A percentile compares a stretch with the other conserved stretches of the same genome.
Evolutionary conservation across 2,888 invertebrate species (phyloP).

Genomic region (Euplexia lucipara): DNA sequence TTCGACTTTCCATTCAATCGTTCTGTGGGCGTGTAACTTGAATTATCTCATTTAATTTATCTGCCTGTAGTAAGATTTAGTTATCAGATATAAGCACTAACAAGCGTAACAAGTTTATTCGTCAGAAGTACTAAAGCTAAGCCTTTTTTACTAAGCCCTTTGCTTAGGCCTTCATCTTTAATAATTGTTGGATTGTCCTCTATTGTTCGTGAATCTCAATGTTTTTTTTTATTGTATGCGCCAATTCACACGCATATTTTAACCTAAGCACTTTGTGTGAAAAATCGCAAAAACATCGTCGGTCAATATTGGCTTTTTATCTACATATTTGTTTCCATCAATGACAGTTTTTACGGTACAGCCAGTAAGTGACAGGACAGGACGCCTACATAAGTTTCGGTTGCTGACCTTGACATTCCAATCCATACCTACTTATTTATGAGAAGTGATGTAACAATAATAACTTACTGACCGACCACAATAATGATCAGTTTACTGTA

Average conservation of each 20-base stretch:
- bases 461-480: conserved; percentile 33
- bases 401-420: conserved; percentile 53
- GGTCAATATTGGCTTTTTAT: background rate
- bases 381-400: conserved; percentile 21
- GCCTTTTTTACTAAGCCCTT: background rate
- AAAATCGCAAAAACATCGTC: background rate
- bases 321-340: no score
- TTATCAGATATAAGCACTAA: conserved; percentile 46
- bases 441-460: conserved; percentile 25
- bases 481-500: conserved; percentile 2
- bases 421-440: conserved; percentile 11
- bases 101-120: conserved; percentile 27
- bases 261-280: background rate
- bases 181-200: conserved; percentile 12
- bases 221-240: conserved; percentile 24
- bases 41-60: conserved; percentile 55
- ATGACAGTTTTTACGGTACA: conserved; percentile 26
- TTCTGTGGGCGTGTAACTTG: conserved; percentile 29
- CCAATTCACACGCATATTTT: conserved; percentile 33
- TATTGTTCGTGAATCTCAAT: conserved; percentile 33
- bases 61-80: conserved; percentile 44
- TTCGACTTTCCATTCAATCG: conserved; percentile 63
- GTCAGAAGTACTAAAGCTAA: conserved; percentile 3
- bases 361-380: conserved; percentile 9
- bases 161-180: conserved; percentile 14